These are phyloP conservation scores for Campoletis raptor DNA, from an alignment of 2,888 invertebrate genomes.

Conservation along the genomic window DNA sequence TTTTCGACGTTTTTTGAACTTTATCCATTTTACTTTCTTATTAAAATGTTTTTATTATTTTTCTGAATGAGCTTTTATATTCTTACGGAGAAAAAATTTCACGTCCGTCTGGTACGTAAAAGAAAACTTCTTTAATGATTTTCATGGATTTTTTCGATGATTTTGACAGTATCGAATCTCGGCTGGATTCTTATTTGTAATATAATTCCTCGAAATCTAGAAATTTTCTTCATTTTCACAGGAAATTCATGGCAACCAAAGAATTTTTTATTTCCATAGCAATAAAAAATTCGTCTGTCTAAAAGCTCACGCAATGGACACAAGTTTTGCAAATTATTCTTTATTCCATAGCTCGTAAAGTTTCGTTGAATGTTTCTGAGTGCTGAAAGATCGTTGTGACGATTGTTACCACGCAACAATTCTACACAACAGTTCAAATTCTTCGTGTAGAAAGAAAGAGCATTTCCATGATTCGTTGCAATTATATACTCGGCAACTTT, in stretches of 20 bases:
- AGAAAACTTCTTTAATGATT: neutral
- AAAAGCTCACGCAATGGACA: neutral
- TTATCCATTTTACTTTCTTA: neutral
- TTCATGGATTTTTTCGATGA: neutral
- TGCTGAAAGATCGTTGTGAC: neutral
- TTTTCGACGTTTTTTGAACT: neutral
- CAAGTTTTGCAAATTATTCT: neutral
- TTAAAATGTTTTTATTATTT: neutral
- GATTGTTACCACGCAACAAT: slow-evolving; percentile 22
- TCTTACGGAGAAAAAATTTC: neutral
- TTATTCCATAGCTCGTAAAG: slow-evolving; percentile 7
- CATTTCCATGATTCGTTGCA: neutral
- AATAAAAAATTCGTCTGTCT: neutral
- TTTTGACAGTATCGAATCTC: neutral
- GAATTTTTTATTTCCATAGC: neutral
- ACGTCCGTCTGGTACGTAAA: neutral
- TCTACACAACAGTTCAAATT: slow-evolving; percentile 1
- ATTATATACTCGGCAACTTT: neutral
- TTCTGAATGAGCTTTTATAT: neutral
- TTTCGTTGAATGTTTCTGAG: neutral
- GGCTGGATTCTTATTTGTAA: neutral
- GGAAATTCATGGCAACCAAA: neutral
- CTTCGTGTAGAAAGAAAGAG: slow-evolving; percentile 8
- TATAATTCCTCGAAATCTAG: neutral
- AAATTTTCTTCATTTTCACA: neutral